Evolutionary conservation across 2,888 invertebrate genomes (phyloP).

Genomic region (Erpobdella octoculata): DNA sequence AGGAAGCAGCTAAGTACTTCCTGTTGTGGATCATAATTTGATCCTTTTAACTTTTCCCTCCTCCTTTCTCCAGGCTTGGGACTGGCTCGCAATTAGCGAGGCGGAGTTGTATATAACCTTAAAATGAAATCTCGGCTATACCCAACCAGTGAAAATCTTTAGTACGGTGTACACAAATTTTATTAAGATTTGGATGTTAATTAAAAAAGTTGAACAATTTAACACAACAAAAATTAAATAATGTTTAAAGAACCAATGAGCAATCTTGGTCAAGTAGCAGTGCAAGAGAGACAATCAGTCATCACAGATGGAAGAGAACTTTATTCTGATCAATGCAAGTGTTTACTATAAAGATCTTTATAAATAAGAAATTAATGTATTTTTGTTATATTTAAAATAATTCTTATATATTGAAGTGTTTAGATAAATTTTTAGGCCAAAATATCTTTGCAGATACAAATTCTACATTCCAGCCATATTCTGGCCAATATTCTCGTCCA

Average conservation of each 20-base stretch:
- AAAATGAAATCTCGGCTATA: too few species aligned
- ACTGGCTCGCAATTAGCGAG: too few species aligned
- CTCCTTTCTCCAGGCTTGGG: too few species aligned
- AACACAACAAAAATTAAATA: too few species aligned
- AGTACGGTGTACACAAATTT: not conserved
- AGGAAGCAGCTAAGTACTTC: too few species aligned
- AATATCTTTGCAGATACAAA: not conserved
- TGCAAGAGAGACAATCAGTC: slow-evolving; percentile 35
- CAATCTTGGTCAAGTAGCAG: slow-evolving; percentile 10
- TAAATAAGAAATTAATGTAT: not conserved
- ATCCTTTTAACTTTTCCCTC: too few species aligned
- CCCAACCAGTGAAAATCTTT: too few species aligned
- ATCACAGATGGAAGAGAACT: slow-evolving; percentile 36
- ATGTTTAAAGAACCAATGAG: not conserved
- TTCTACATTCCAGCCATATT: not conserved
- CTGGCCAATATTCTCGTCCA: not conserved
- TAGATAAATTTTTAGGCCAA: not conserved
- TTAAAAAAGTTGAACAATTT: too few species aligned
- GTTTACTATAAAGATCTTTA: not conserved
- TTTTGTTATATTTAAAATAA: not conserved
- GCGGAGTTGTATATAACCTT: too few species aligned
- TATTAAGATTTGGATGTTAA: not conserved
- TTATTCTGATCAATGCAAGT: not conserved
- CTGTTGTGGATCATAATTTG: too few species aligned
- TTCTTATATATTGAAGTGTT: not conserved